A percentile compares a stretch with the other conserved stretches of the same genome.
Conservation (phyloP, 2,888 invertebrate species). For the Acronicta psi region DNA sequence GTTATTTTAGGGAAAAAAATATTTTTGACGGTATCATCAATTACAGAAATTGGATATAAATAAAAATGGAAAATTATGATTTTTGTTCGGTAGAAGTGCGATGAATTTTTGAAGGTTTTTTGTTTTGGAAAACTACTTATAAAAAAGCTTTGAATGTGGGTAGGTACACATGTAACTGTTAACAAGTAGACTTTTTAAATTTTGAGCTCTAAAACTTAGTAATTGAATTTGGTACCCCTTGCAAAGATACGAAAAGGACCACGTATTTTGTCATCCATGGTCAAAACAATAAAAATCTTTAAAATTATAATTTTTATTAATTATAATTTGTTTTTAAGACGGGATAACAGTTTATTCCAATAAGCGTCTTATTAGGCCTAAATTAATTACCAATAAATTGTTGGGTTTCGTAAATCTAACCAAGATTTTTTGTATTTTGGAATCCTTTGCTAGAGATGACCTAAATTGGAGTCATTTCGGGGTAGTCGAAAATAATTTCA, state of each 20-base stretch:
- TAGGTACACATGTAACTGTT: no score
- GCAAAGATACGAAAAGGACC: neutral
- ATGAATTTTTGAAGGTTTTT: no score
- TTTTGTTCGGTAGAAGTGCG: no score
- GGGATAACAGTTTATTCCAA: slow-evolving; percentile 40
- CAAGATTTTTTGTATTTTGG: neutral
- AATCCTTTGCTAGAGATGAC: neutral
- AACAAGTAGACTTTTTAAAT: no score
- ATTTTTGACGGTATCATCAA: no score
- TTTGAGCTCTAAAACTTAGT: neutral
- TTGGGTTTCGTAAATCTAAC: neutral
- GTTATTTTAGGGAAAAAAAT: no score
- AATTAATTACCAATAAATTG: slow-evolving; percentile 32
- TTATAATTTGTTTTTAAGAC: neutral
- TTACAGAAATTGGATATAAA: no score
- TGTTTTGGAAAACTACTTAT: no score
- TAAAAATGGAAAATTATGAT: no score
- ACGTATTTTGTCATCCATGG: neutral
- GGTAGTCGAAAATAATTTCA: neutral
- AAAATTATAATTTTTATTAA: neutral
- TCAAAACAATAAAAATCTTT: neutral
- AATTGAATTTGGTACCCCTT: slow-evolving; percentile 17
- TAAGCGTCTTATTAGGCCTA: slow-evolving; percentile 70
- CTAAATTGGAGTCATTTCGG: neutral
- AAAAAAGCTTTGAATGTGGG: no score